Base-by-base conservation (phyloP, 2,888 invertebrate species). In the Oasisia sp. region DNA sequence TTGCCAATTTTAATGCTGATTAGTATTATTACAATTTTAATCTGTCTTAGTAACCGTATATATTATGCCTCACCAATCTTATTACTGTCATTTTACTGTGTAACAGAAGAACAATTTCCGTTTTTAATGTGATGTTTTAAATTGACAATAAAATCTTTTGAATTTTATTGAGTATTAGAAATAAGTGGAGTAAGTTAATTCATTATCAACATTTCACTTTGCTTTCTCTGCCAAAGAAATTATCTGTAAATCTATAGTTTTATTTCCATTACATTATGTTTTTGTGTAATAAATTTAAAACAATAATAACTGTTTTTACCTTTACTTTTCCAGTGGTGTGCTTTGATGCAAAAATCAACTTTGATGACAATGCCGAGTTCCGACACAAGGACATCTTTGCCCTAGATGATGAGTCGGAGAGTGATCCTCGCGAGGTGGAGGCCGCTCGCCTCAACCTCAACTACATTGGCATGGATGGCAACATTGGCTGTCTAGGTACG, bases 321-420 rank as follows among this genome's bases (percentile, higher is more conserved):
- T 14, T 74, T 50, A 50, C 1, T 50, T 50, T 50, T 50, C 27
- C 95, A 96, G 99, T 99, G 0, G 98, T 99, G 93, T 98, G 99
- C 89, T 99, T 99, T 91, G 99, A 99, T 97, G 99, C 99, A 7
- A 99, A 99, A 97, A 97, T 99, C 94, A 98, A 99, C 95, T 99
- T 99, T 97, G 99, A 99, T 97, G 99, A 99, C 96, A 99, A 99
- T 97, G 99, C 99, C 0, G 97, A 98, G 95, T 99, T 98, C 96
- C 97, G 99, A 93, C 97, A 97, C 94, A 97, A 98, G 95, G 98
- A 98, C 32, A 98, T 99, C 93, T 99, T 99, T 97, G 97, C 97
- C 27, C 97, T 99, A 97, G 99, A 99, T 96, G 98, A 99, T 96
- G 97, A 97, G 12, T 97, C 98, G 45, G 99, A 99, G 96, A 95